Evolutionary conservation across 2,888 invertebrate species (phyloP).

Genomic region (Drosophila lutescens): DNA sequence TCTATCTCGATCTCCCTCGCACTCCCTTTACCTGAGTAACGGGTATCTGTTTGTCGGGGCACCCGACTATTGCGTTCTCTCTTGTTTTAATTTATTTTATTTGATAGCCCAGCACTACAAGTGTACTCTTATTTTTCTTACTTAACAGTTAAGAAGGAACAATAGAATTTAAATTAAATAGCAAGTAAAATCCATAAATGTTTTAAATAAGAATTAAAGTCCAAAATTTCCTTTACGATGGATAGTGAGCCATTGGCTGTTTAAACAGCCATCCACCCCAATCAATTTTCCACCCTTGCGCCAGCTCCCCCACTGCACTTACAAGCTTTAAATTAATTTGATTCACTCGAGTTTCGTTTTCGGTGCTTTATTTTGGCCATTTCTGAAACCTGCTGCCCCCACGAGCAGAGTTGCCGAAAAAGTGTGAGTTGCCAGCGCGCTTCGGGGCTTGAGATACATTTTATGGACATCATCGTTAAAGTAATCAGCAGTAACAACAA

Average conservation of each 20-base stretch:
- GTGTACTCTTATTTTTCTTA: too few species aligned
- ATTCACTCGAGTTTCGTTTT: slow-evolving; percentile 35
- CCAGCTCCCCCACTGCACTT: slow-evolving; percentile 9
- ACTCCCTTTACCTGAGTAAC: too few species aligned
- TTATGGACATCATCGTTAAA: slow-evolving; percentile 75
- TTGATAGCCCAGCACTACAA: too few species aligned
- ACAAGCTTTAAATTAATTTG: slow-evolving; percentile 31
- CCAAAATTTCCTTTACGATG: neutral
- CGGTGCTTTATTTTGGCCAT: slow-evolving; percentile 30
- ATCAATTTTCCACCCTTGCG: neutral
- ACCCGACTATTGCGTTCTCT: too few species aligned
- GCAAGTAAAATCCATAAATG: neutral
- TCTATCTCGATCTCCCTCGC: too few species aligned
- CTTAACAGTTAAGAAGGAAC: too few species aligned
- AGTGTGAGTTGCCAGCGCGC: slow-evolving; percentile 11
- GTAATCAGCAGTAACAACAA: slow-evolving; percentile 72
- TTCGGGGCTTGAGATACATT: slow-evolving; percentile 61
- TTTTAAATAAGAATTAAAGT: neutral
- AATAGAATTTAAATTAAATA: neutral
- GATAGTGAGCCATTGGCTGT: neutral
- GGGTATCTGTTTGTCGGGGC: too few species aligned
- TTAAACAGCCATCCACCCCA: neutral
- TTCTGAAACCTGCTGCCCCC: slow-evolving; percentile 59
- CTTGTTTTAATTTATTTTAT: too few species aligned
- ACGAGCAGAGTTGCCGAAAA: slow-evolving; percentile 37